A percentile compares a stretch with the other conserved stretches of the same genome.
Conservation (phyloP, 2,797 vertebrate genomes). For the Botia almorhae region DNA sequence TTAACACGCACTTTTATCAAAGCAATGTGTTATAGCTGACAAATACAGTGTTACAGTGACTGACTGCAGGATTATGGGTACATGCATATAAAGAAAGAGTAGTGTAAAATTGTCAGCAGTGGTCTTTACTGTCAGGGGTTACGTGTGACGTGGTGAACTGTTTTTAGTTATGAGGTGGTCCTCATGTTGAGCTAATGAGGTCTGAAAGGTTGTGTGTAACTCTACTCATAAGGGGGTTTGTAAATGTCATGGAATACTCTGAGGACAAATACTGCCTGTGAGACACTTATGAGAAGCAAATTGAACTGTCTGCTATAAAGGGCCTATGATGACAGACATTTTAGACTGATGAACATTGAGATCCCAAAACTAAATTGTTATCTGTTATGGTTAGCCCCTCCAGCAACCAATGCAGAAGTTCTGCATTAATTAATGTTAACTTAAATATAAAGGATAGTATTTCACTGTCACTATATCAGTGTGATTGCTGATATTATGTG, state of each 20-base stretch:
- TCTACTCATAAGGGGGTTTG: conserved; percentile 32
- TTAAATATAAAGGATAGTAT: background rate
- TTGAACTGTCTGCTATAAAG: background rate
- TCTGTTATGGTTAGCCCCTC: conserved; percentile 34
- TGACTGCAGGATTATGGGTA: background rate
- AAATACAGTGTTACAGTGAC: conserved; percentile 1
- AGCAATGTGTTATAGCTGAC: conserved; percentile 15
- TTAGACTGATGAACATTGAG: conserved; percentile 10
- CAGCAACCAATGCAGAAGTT: conserved; percentile 36
- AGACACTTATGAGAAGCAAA: conserved; percentile 35
- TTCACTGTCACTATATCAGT: too few relatives aligned
- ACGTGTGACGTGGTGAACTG: background rate
- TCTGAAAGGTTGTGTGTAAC: conserved; percentile 34
- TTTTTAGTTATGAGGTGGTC: conserved; percentile 12
- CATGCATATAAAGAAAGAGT: conserved; percentile 1
- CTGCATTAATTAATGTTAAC: conserved; percentile 14
- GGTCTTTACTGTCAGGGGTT: conserved; percentile 13
- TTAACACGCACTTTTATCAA: conserved; percentile 14
- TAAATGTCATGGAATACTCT: conserved; percentile 43
- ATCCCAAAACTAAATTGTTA: background rate
- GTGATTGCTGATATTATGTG: too few relatives aligned
- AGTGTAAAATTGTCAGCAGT: background rate
- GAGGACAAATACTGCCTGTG: conserved; percentile 27
- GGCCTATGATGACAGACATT: conserved; percentile 7
- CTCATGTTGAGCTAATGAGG: conserved; percentile 41